Percentiles rank a stretch among this genome's conserved stretches.
These are phyloP conservation scores for Prunella strophiata DNA, from an alignment of 2,797 vertebrate species.

Conservation along the genomic window DNA sequence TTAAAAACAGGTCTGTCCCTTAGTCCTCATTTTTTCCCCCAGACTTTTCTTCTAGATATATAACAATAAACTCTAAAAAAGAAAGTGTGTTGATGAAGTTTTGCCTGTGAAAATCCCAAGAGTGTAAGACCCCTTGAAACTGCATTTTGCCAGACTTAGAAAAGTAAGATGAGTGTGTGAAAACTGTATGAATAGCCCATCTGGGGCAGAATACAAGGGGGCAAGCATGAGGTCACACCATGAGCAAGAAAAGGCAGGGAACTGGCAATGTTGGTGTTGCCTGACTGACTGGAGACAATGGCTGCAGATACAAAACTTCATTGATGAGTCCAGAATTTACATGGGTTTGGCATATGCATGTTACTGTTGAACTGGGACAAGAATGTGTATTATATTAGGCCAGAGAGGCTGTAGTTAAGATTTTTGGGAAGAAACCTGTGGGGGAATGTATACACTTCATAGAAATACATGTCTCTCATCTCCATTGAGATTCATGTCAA, in stretches of 20 bases:
- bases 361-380: not conserved
- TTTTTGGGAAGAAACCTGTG: not conserved
- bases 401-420: not conserved
- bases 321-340: not conserved
- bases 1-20: not conserved
- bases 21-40: not conserved
- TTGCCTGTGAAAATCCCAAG: rapidly evolving
- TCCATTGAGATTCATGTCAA: not conserved
- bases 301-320: not conserved
- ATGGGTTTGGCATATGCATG: not conserved
- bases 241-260: not conserved
- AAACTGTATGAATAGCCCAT: not conserved
- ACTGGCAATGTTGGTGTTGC: not conserved
- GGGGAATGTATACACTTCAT: not conserved
- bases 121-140: not conserved
- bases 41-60: not conserved
- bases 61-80: not conserved
- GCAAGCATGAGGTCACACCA: not conserved
- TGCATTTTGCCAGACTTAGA: not conserved
- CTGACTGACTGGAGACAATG: not conserved
- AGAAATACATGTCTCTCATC: not conserved
- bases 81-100: not conserved
- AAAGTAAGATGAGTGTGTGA: not conserved
- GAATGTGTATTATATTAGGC: not conserved
- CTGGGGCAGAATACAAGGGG: not conserved